phyloP scores from a whole-genome alignment of 2,888 invertebrate species.

The Brachyptera risi region DNA sequence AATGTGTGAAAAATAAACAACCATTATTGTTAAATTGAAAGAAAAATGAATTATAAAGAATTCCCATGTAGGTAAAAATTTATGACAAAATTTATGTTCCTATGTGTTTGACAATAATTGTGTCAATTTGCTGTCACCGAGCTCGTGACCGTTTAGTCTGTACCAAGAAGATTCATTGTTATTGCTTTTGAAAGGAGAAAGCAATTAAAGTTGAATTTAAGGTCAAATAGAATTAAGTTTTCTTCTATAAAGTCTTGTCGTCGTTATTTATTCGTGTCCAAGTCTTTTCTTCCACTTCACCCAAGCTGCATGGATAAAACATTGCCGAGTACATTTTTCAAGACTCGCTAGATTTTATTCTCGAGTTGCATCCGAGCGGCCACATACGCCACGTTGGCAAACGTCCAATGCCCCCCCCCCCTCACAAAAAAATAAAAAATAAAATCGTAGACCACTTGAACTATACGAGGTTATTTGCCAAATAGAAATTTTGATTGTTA shows the following conservation, averaged over 20 bases:
- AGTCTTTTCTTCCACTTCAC: background rate
- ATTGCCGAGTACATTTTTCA: conserved; percentile 4
- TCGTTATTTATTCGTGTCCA: background rate
- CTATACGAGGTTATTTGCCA: background rate
- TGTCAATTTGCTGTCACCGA: no score
- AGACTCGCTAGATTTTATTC: background rate
- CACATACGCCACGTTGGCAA: background rate
- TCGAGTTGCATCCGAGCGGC: background rate
- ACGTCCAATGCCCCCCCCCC: background rate
- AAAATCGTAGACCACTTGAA: background rate
- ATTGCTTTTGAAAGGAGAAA: background rate
- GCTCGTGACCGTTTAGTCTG: background rate
- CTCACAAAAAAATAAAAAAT: background rate
- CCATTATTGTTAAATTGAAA: no score
- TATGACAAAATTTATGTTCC: no score
- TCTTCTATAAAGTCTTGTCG: background rate
- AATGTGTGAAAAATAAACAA: no score
- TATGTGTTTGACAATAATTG: no score
- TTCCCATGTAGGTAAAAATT: no score
- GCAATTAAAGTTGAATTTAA: conserved; percentile 7
- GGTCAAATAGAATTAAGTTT: conserved; percentile 4
- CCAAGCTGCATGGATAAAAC: no score
- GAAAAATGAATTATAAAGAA: no score
- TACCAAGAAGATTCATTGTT: no score
- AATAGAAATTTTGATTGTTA: background rate